Percentiles rank a stretch among this genome's conserved stretches.
Evolutionary conservation across 2,113 vertebrate genomes (phyloP).

Genomic region (Morone saxatilis): DNA sequence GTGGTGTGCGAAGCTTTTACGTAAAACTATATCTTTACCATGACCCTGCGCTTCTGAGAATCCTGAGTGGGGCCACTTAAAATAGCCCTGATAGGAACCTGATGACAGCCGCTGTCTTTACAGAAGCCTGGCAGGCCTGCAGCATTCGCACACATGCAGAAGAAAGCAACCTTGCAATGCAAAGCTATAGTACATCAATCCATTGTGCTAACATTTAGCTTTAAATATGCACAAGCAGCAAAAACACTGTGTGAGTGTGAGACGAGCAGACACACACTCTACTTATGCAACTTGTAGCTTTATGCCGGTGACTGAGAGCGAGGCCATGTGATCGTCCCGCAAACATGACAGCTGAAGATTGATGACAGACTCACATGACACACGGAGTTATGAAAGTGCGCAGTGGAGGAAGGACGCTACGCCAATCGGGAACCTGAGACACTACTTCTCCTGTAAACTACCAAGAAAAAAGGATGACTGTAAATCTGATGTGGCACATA

Average conservation of each 20-base stretch:
- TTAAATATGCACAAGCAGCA: conserved; percentile 9
- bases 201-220: neutral
- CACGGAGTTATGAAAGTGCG: conserved; percentile 59
- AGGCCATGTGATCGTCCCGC: conserved; percentile 58
- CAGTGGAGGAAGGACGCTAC: conserved; percentile 31
- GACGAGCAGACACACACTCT: neutral
- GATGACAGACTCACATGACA: conserved; percentile 78
- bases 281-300: neutral
- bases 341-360: conserved; percentile 68
- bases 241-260: neutral
- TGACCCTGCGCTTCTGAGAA: conserved; percentile 78
- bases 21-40: conserved; percentile 73
- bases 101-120: conserved; percentile 71
- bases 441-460: conserved; percentile 33
- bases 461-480: conserved; percentile 16
- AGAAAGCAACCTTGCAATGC: conserved; percentile 1
- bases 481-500: neutral
- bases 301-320: conserved; percentile 32
- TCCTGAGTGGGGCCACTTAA: conserved; percentile 64
- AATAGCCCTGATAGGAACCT: conserved; percentile 77
- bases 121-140: conserved; percentile 42
- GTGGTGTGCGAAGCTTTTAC: conserved; percentile 42
- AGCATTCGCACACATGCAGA: conserved; percentile 18
- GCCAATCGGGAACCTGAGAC: conserved; percentile 54
- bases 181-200: neutral